phyloP scores from a whole-genome alignment of 2,113 vertebrate species.

The Lamprologus tigripictilis region DNA sequence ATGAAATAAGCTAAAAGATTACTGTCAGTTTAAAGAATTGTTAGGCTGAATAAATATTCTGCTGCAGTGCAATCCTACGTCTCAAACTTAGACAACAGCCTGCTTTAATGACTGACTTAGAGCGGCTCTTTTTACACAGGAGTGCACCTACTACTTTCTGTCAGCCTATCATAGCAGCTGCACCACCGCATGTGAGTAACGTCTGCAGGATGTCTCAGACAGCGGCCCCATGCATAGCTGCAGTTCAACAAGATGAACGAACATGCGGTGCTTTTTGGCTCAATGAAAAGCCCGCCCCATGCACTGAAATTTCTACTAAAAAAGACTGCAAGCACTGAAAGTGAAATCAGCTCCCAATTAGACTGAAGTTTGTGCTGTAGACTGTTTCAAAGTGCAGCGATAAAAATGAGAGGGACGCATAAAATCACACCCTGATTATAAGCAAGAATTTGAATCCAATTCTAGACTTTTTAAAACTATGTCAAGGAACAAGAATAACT shows the following conservation, averaged over 20 bases:
- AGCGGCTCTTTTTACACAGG: rapidly evolving
- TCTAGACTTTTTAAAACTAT: neutral
- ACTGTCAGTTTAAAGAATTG: neutral
- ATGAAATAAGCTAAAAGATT: neutral
- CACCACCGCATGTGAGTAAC: neutral
- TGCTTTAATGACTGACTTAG: neutral
- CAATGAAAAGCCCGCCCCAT: neutral
- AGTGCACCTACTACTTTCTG: neutral
- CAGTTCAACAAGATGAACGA: neutral
- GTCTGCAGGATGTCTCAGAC: neutral
- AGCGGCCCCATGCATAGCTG: neutral
- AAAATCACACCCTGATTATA: neutral
- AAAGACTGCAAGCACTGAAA: neutral
- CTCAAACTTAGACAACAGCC: neutral
- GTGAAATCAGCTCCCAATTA: neutral
- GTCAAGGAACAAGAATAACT: neutral
- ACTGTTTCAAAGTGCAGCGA: neutral
- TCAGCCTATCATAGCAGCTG: neutral
- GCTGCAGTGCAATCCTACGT: neutral
- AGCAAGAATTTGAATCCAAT: neutral
- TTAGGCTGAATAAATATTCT: neutral
- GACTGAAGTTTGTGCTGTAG: neutral
- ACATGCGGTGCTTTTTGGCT: neutral
- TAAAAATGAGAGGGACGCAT: neutral
- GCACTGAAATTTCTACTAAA: neutral